Percentiles rank a stretch among this genome's conserved stretches.
Conservation (phyloP, 2,113 vertebrate genomes). For the Atlantisia rogersi region DNA sequence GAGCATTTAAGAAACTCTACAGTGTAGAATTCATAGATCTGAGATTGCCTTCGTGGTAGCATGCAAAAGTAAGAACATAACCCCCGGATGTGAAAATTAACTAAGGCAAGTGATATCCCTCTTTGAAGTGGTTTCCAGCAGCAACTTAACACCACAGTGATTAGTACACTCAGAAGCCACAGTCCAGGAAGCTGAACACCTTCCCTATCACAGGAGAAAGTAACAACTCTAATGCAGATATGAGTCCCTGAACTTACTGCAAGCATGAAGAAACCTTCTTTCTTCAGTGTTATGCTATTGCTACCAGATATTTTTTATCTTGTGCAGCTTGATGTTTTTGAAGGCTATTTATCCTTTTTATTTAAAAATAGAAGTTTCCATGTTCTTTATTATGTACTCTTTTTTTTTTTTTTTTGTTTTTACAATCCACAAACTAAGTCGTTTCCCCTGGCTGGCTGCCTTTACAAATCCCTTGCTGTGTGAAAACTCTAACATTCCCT, state of each 20-base stretch:
- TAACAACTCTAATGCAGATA: not conserved
- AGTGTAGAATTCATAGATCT: not conserved
- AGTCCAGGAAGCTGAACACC: not conserved
- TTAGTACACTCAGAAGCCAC: not conserved
- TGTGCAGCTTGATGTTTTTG: not conserved
- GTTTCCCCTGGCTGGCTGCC: not conserved
- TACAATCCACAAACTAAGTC: not conserved
- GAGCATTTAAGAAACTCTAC: not conserved
- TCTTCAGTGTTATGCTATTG: not conserved
- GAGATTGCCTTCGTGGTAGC: not conserved
- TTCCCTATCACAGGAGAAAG: not conserved
- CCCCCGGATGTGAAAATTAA: not conserved
- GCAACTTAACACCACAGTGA: not conserved
- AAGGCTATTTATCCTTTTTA: not conserved
- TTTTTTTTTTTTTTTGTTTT: not conserved
- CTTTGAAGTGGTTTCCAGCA: not conserved
- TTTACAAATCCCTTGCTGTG: not conserved
- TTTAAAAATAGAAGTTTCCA: not conserved
- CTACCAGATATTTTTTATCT: not conserved
- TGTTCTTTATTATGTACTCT: not conserved
- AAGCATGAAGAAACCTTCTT: not conserved
- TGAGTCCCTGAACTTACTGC: not conserved
- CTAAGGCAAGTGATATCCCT: not conserved
- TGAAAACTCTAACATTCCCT: not conserved
- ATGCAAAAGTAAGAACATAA: not conserved